A percentile compares a stretch with the other conserved stretches of the same genome.
These are phyloP conservation scores for Heterodera carotae DNA, from an alignment of 1,140 invertebrate genomes.

Conservation along the genomic window DNA sequence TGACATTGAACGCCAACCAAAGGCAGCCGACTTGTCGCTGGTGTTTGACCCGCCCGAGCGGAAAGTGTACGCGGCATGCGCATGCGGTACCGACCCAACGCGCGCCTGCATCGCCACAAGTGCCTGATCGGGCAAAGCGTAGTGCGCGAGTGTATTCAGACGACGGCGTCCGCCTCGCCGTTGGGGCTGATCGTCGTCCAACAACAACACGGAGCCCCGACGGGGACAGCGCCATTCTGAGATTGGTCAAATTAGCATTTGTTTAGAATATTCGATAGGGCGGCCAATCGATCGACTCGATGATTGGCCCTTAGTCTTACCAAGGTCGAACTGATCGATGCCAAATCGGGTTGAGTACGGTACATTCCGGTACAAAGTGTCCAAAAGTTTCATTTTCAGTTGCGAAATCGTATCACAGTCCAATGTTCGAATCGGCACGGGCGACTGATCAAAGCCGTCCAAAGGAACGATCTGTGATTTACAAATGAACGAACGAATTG, in stretches of 20 bases:
- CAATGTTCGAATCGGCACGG: constrained; percentile 90
- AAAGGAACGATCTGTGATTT: constrained; percentile 86
- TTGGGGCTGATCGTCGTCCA: constrained; percentile 91
- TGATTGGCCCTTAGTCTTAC: constrained; percentile 64
- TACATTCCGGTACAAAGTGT: constrained; percentile 82
- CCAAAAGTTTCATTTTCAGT: constrained; percentile 94
- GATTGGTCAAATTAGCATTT: constrained; percentile 44
- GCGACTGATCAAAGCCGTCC: constrained; percentile 76
- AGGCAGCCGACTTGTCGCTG: constrained; percentile 67
- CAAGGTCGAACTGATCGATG: constrained; percentile 84
- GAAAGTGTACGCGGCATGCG: constrained; percentile 16
- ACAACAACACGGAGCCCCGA: constrained; percentile 83
- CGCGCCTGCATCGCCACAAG: constrained; percentile 72
- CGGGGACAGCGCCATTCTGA: constrained; percentile 87
- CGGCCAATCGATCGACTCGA: not conserved
- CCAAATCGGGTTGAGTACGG: constrained; percentile 89
- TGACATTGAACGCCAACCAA: constrained; percentile 75
- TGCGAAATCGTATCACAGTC: constrained; percentile 98
- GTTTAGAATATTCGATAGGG: not conserved
- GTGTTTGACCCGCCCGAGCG: constrained; percentile 71
- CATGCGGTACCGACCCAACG: not conserved
- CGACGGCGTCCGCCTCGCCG: constrained; percentile 79
- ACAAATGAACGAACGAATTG: constrained; percentile 68
- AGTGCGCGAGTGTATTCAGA: constrained; percentile 86
- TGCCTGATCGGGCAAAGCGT: constrained; percentile 84